A percentile compares a stretch with the other conserved stretches of the same genome.
These are phyloP conservation scores for Drymonia ruficornis DNA, from an alignment of 2,888 invertebrate genomes.

Conservation along the genomic window DNA sequence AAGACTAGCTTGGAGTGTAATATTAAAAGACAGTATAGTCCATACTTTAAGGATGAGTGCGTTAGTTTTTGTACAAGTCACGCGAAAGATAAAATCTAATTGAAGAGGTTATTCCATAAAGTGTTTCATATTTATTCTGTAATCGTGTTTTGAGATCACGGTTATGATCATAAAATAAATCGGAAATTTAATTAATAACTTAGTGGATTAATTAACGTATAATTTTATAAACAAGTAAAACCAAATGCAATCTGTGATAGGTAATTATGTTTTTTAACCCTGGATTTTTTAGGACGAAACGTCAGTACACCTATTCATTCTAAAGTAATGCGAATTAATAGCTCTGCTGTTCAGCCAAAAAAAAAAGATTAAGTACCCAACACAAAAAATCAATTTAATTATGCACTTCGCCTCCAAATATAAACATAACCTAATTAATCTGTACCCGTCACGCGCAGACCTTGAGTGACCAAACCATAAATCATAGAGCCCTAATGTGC, in stretches of 20 bases:
- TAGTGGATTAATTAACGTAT: too few relatives aligned
- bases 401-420: neutral
- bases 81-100: conserved; percentile 6
- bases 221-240: too few relatives aligned
- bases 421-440: neutral
- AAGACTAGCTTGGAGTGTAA: neutral
- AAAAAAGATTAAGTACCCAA: too few relatives aligned
- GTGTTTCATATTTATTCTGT: neutral
- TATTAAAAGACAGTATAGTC: conserved; percentile 5
- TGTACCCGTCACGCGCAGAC: conserved; percentile 7
- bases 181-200: too few relatives aligned
- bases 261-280: too few relatives aligned
- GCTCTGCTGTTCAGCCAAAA: too few relatives aligned
- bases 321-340: too few relatives aligned
- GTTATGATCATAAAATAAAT: neutral
- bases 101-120: neutral
- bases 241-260: too few relatives aligned
- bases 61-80: conserved; percentile 15
- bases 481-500: conserved; percentile 8
- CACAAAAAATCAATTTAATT: too few relatives aligned
- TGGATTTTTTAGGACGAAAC: too few relatives aligned
- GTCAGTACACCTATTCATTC: too few relatives aligned
- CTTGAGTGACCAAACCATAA: conserved; percentile 7
- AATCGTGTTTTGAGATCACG: neutral
- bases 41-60: conserved; percentile 8